Conservation (phyloP, 2,797 vertebrate genomes). For the Adelosebastes latens region DNA sequence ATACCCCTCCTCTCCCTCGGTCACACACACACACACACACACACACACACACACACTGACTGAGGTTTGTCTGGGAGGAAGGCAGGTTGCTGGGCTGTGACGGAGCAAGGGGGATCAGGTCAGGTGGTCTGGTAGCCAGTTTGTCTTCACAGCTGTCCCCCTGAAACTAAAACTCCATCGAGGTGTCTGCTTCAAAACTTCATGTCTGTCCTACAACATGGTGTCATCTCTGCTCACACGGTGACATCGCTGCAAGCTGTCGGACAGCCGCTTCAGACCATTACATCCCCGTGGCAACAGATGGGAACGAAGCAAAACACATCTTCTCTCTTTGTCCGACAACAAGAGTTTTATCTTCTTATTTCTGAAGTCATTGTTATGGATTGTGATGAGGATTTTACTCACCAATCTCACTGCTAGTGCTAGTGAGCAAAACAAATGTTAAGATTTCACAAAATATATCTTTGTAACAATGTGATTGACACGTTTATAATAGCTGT, state of each 20-base stretch:
- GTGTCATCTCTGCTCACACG: slow-evolving; percentile 44
- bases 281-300: slow-evolving; percentile 46
- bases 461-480: not conserved
- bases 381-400: not conserved
- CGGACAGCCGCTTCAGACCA: slow-evolving; percentile 22
- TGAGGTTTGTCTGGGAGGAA: slow-evolving; percentile 42
- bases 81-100: slow-evolving; percentile 73
- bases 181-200: slow-evolving; percentile 33
- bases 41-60: slow-evolving; percentile 27
- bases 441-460: not conserved
- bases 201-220: slow-evolving; percentile 26
- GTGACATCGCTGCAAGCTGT: slow-evolving; percentile 50
- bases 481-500: not conserved
- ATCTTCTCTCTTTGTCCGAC: not conserved
- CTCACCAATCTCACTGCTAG: not conserved
- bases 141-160: slow-evolving; percentile 74
- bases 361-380: not conserved
- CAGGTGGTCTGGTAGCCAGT: slow-evolving; percentile 47
- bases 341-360: not conserved
- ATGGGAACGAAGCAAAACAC: slow-evolving; percentile 50
- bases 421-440: not conserved
- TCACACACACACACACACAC: no score
- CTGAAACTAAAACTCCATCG: slow-evolving; percentile 75
- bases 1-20: slow-evolving; percentile 25
- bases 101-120: slow-evolving; percentile 40